These are phyloP conservation scores for Corvus hawaiiensis DNA, from an alignment of 2,113 vertebrate genomes.

Conservation along the genomic window DNA sequence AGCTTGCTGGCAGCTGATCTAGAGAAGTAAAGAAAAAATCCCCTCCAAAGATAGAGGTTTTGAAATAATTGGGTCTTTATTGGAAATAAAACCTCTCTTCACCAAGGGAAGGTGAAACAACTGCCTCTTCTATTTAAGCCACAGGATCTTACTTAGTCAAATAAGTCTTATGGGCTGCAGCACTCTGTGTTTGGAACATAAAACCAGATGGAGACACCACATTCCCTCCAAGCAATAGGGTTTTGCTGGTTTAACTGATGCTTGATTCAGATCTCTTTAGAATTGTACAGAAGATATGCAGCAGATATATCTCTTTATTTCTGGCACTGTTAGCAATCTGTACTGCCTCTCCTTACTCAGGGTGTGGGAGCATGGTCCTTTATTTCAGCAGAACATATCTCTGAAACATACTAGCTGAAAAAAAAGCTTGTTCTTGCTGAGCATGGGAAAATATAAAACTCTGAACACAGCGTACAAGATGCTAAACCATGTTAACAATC, in stretches of 20 bases:
- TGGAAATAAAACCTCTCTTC: background rate
- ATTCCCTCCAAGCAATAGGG: background rate
- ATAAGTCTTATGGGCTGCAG: background rate
- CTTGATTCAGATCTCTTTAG: background rate
- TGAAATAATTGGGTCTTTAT: background rate
- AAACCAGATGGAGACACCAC: background rate
- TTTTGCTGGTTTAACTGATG: background rate
- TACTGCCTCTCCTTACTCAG: background rate
- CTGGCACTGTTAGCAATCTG: background rate
- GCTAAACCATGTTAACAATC: background rate
- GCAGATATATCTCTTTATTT: background rate
- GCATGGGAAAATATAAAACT: background rate
- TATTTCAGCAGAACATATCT: background rate
- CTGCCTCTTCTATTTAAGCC: background rate
- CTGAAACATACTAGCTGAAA: background rate
- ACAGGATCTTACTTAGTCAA: background rate
- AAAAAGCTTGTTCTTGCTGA: background rate
- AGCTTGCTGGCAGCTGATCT: background rate
- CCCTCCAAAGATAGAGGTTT: background rate
- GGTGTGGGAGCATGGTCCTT: background rate
- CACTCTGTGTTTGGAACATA: background rate
- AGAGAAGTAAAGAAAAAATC: background rate
- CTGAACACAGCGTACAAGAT: background rate
- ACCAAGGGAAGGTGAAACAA: background rate
- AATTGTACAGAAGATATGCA: background rate